These are phyloP conservation scores for Sphenodon punctatus DNA, from an alignment of 2,797 vertebrate genomes.

Conservation along the genomic window DNA sequence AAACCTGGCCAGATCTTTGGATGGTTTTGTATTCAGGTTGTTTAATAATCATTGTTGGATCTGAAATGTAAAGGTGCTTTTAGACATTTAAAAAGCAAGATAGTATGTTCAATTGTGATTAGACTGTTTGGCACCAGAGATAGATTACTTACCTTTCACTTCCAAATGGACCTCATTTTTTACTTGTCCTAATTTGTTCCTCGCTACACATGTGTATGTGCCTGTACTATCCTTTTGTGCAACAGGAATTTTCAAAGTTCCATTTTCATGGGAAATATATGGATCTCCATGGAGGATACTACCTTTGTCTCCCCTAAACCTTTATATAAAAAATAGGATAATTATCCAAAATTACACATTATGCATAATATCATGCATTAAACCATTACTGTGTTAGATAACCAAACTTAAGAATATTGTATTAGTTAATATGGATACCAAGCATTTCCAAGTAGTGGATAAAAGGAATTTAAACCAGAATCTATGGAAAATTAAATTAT, in stretches of 20 bases:
- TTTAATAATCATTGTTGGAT: slow-evolving; percentile 92
- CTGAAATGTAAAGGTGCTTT: slow-evolving; percentile 77
- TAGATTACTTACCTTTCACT: slow-evolving; percentile 89
- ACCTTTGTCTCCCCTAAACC: slow-evolving; percentile 91
- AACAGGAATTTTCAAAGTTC: slow-evolving; percentile 87
- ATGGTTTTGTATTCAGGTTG: slow-evolving; percentile 89
- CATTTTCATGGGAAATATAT: slow-evolving; percentile 88
- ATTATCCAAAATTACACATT: slow-evolving; percentile 8
- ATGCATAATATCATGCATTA: not conserved
- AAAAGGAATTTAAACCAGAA: not conserved
- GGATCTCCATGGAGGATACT: slow-evolving; percentile 85
- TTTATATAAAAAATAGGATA: slow-evolving; percentile 57
- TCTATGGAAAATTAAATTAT: not conserved
- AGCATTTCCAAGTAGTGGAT: not conserved
- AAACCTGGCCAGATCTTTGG: slow-evolving; percentile 83
- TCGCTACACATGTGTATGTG: slow-evolving; percentile 90
- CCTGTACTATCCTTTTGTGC: slow-evolving; percentile 85
- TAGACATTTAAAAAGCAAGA: slow-evolving; percentile 37
- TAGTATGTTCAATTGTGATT: not conserved
- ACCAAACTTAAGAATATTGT: not conserved
- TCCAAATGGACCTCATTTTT: slow-evolving; percentile 92
- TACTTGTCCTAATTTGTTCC: slow-evolving; percentile 85
- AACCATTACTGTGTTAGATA: not conserved
- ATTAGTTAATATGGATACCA: not conserved
- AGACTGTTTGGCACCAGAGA: not conserved